Evolutionary conservation across 1,140 invertebrate genomes (phyloP), one percentile per base, ranked within the genome.

Genomic region (Zaprionus vittiger): DNA sequence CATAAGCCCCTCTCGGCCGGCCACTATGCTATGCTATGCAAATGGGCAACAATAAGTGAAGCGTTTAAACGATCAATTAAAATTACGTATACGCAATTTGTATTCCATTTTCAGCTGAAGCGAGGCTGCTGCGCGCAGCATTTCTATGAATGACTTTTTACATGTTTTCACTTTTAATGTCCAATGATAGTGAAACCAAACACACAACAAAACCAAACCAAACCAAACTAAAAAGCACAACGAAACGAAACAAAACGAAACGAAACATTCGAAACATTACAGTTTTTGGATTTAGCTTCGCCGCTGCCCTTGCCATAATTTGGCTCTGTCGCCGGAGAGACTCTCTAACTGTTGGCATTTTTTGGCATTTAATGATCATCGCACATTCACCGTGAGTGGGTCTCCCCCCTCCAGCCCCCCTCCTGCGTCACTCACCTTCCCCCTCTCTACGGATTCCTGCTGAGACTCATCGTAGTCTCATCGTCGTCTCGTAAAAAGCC

Each of bases 331-430:
- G 78, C 64, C 78, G 75, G 17, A 24, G 47, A 52, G 47, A 87
- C 80, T 80, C 77, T 85, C 81, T 73, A 66, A 70, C 66, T 63
- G 73, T 78, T 62, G 72, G 61, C 60, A 67, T 70, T 81, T 84
- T 84, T 84, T 90, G 85, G 85, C 85, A 89, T 81, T 90, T 90
- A 89, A 89, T 89, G 85, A 89, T 90, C 84, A 89, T 81, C 63
- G 59, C 37, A 76, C 62, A 73, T 79, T 72, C 68, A 77, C 63
- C 66, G 79, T 71, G 79, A 76, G 74, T 81, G 80, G 41, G 69
- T 67, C 55, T 67, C 22, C n/a, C 44, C 59, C 38, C 14, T 37
- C 41, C 64, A n/a, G n/a, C n/a, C 11, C 61, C 28, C 15, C 17
- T 2, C 14, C 44, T 28, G 28, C 38, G 47, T 22, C 55, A 31